Evolutionary conservation across 2,797 vertebrate species (phyloP).

Genomic region (Steatocranus sp.): DNA sequence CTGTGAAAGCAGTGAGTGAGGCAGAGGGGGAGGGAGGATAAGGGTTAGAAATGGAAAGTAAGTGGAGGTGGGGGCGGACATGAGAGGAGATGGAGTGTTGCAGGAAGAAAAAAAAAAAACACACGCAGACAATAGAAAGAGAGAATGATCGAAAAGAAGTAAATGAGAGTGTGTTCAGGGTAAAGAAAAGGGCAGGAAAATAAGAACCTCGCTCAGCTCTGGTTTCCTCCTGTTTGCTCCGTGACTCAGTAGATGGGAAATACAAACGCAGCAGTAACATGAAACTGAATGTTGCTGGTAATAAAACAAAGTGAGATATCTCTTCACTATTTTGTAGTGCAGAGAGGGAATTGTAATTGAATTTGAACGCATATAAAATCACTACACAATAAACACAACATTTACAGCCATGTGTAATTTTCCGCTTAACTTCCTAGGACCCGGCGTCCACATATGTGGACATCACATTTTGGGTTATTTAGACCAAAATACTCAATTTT

Average conservation of each 20-base stretch:
- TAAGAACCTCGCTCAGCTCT: background rate
- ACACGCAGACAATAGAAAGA: background rate
- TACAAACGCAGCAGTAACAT: background rate
- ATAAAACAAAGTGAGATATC: background rate
- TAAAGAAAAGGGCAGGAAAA: background rate
- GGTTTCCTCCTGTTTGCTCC: background rate
- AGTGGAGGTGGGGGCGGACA: background rate
- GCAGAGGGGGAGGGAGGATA: background rate
- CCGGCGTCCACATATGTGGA: no score
- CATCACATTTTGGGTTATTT: no score
- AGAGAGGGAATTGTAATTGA: background rate
- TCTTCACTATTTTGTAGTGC: background rate
- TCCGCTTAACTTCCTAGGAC: no score
- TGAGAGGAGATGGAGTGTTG: background rate
- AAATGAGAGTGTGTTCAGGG: background rate
- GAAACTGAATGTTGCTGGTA: background rate
- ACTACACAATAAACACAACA: background rate
- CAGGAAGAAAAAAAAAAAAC: background rate
- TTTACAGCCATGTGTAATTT: background rate
- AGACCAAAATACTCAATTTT: no score
- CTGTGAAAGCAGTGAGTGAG: background rate
- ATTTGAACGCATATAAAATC: background rate
- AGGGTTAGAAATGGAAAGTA: conserved; percentile 13
- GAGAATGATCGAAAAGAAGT: background rate
- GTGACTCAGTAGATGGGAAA: background rate